Evolutionary conservation across 2,888 invertebrate species (phyloP).

Genomic region (Corythucha ciliata): DNA sequence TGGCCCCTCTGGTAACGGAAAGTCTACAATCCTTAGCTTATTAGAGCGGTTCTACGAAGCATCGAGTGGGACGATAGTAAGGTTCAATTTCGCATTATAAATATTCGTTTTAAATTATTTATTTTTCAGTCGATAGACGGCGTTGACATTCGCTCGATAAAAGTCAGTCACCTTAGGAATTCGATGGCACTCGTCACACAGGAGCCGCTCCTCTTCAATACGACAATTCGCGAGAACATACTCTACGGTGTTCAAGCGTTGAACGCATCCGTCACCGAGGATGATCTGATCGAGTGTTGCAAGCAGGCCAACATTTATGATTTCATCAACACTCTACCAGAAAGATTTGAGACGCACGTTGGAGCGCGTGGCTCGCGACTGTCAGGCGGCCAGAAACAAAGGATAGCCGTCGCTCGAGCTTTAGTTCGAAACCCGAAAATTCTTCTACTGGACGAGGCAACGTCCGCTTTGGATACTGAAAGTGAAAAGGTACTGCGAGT

Average conservation of each 20-base stretch:
- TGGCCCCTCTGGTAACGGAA: conserved; percentile 78
- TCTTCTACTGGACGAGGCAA: conserved; percentile 74
- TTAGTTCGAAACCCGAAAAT: conserved; percentile 70
- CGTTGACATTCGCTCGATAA: conserved; percentile 45
- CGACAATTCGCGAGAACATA: conserved; percentile 52
- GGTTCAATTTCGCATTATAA: conserved; percentile 31
- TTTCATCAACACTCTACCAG: conserved; percentile 46
- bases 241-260: conserved; percentile 45
- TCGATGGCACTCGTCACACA: conserved; percentile 70
- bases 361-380: conserved; percentile 74
- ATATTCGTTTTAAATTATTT: conserved; percentile 20
- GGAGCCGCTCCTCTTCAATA: conserved; percentile 52
- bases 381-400: no score
- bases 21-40: conserved; percentile 77
- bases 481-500: conserved; percentile 56
- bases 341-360: conserved; percentile 71
- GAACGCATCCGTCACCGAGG: conserved; percentile 22
- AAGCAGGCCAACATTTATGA: conserved; percentile 48
- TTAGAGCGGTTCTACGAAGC: conserved; percentile 79
- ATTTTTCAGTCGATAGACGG: conserved; percentile 34
- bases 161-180: conserved; percentile 56
- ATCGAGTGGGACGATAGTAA: conserved; percentile 53
- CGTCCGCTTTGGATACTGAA: conserved; percentile 76
- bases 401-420: conserved; percentile 81
- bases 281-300: conserved; percentile 43